Conservation (phyloP, 2,797 vertebrate genomes). For the Esox masquinongy region DNA sequence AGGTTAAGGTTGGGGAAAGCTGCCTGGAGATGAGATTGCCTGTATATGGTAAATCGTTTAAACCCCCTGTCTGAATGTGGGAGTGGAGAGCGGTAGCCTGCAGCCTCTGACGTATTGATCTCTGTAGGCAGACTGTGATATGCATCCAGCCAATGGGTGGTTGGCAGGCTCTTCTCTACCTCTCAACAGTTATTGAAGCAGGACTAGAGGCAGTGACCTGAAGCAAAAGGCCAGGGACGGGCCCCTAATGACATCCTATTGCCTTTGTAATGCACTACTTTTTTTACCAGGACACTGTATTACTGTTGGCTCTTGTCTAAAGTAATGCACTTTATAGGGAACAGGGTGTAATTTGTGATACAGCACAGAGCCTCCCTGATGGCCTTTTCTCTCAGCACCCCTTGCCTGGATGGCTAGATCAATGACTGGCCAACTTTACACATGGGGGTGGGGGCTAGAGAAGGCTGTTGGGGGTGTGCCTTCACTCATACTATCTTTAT, state of each 20-base stretch:
- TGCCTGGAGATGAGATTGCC: background rate
- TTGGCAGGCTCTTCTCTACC: conserved; percentile 49
- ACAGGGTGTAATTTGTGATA: background rate
- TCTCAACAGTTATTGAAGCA: conserved; percentile 40
- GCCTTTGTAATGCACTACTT: background rate
- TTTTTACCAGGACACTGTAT: background rate
- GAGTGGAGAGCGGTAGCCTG: conserved; percentile 15
- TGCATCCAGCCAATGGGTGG: conserved; percentile 32
- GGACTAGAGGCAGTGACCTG: conserved; percentile 42
- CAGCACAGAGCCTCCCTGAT: background rate
- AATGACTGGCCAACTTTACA: conserved; percentile 50
- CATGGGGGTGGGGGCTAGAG: conserved; percentile 7
- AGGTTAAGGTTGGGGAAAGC: background rate
- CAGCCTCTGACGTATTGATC: conserved; percentile 41
- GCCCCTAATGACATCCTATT: background rate
- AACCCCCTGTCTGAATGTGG: background rate
- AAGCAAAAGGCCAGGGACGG: conserved; percentile 43
- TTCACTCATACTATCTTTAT: conserved; percentile 29
- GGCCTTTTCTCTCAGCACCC: conserved; percentile 35
- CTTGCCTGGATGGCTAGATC: conserved; percentile 36
- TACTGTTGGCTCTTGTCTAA: background rate
- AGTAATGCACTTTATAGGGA: background rate
- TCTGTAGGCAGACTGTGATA: conserved; percentile 35
- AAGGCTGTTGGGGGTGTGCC: conserved; percentile 2
- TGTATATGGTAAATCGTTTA: conserved; percentile 14